Conservation (phyloP, 2,113 vertebrate genomes). For the Puntigrus tetrazona region DNA sequence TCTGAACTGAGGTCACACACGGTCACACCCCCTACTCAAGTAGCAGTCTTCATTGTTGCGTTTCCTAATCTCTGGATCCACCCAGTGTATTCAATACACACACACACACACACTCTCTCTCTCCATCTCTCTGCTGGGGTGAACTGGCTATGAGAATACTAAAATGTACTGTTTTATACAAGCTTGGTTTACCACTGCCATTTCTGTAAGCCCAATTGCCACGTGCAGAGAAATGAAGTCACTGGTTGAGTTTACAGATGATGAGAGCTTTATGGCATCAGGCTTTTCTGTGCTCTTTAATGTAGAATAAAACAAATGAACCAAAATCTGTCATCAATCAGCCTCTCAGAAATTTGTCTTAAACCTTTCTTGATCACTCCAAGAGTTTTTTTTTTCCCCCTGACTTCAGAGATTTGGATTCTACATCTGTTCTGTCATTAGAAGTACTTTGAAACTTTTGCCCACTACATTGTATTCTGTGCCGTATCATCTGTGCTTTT, state of each 20-base stretch:
- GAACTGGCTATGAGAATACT: constrained; percentile 14
- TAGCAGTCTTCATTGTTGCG: constrained; percentile 9
- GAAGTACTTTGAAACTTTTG: background rate
- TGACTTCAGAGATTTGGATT: background rate
- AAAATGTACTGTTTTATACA: constrained; percentile 6
- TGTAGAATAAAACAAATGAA: constrained; percentile 1
- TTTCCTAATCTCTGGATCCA: constrained; percentile 11
- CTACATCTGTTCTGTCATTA: background rate
- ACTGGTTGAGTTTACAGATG: background rate
- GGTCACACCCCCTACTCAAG: constrained; percentile 11
- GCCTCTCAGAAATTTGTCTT: background rate
- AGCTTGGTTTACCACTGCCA: constrained; percentile 13
- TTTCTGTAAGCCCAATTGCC: constrained; percentile 9
- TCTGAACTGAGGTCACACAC: background rate
- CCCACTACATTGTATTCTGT: background rate
- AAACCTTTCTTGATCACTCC: background rate
- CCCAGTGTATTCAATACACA: background rate
- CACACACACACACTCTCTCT: background rate
- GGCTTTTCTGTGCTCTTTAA: constrained; percentile 31
- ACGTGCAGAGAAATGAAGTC: constrained; percentile 9
- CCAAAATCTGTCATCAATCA: constrained; percentile 15
- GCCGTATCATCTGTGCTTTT: background rate
- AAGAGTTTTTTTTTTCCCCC: background rate
- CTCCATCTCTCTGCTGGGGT: constrained; percentile 5
- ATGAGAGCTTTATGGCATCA: constrained; percentile 15